A percentile compares a stretch with the other conserved stretches of the same genome.
phyloP scores from a whole-genome alignment of 2,113 vertebrate species.

The Hemibagrus wyckioides region DNA sequence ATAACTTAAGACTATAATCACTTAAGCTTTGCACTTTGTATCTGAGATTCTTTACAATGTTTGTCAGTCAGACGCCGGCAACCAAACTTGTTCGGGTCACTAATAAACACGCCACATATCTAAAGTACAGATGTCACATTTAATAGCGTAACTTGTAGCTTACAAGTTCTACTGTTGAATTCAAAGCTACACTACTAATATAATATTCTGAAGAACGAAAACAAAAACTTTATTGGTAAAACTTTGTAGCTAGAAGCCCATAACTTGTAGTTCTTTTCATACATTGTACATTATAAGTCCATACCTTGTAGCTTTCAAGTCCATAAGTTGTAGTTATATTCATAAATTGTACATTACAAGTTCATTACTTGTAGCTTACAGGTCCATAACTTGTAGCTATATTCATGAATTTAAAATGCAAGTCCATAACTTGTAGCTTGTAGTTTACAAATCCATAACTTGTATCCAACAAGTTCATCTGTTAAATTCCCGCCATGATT shows the following conservation, averaged over 20 bases:
- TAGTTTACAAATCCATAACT: background rate
- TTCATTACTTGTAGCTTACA: background rate
- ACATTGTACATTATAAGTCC: too few relatives aligned
- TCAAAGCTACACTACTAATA: background rate
- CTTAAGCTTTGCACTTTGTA: background rate
- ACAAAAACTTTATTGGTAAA: background rate
- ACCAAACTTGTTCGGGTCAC: background rate
- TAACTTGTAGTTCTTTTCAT: background rate
- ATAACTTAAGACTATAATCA: background rate
- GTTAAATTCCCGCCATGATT: background rate
- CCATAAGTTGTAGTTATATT: too few relatives aligned
- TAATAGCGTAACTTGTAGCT: background rate
- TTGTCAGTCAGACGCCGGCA: background rate
- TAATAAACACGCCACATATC: too few relatives aligned
- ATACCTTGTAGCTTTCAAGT: background rate
- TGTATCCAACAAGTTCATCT: background rate
- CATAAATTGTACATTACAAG: background rate
- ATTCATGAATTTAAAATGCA: too few relatives aligned
- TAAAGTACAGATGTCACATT: too few relatives aligned
- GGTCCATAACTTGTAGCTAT: background rate
- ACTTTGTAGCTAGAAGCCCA: background rate
- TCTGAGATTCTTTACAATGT: background rate
- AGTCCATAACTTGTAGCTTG: background rate
- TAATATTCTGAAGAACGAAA: background rate
- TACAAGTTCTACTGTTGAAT: background rate